Percentiles rank a stretch among this genome's conserved stretches.
These are phyloP conservation scores for Crambe crambe DNA, from an alignment of 37 sponge, comb jelly and placozoan genomes.

Conservation along the genomic window DNA sequence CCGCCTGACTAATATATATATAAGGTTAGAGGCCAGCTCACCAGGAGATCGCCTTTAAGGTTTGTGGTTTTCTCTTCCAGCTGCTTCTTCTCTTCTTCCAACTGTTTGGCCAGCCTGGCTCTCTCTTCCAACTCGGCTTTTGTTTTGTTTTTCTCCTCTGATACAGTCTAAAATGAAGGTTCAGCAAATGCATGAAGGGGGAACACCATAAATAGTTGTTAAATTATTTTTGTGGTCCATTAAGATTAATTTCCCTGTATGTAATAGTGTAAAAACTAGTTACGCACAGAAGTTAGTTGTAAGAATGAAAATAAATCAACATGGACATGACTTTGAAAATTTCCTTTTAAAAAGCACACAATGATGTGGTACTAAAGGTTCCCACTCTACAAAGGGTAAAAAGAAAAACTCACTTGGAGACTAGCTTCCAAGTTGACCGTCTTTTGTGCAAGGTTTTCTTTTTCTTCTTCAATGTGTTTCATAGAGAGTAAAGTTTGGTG, in stretches of 20 bases:
- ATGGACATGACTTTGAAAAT: too few species aligned
- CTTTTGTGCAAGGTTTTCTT: constrained; percentile 31
- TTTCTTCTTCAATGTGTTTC: constrained; percentile 84
- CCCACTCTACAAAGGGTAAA: not conserved
- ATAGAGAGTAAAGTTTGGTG: constrained; percentile 73
- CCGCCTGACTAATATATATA: too few species aligned
- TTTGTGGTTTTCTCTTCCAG: constrained; percentile 68
- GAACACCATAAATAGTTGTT: not conserved
- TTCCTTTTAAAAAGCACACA: not conserved
- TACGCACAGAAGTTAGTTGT: too few species aligned
- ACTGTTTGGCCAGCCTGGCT: constrained; percentile 74
- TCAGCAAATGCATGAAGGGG: too few species aligned
- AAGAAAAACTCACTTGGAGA: constrained; percentile 56
- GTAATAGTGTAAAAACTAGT: too few species aligned
- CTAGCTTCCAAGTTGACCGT: constrained; percentile 47
- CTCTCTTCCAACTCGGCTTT: constrained; percentile 73
- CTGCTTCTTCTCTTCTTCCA: constrained; percentile 87
- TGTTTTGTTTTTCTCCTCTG: constrained; percentile 69
- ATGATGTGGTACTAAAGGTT: too few species aligned
- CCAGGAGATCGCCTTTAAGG: constrained; percentile 74
- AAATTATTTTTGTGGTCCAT: not conserved
- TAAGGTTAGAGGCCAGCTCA: too few species aligned
- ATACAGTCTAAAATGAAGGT: constrained; percentile 17
- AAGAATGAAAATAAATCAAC: too few species aligned
- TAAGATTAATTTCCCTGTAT: not conserved